Conservation (phyloP, 2,113 vertebrate genomes). For the Delphinus delphis region DNA sequence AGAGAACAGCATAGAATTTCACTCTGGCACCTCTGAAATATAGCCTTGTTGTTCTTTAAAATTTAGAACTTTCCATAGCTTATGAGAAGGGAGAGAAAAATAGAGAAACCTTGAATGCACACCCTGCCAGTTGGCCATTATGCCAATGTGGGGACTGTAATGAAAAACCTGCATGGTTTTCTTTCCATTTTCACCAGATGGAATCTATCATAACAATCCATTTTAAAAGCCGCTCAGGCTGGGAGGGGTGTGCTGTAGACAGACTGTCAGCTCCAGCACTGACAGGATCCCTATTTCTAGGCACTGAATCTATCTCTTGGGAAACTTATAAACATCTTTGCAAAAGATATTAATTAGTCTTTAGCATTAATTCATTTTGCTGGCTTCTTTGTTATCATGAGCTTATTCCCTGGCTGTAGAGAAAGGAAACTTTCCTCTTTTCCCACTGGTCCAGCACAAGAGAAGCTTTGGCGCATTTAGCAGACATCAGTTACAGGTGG, state of each 20-base stretch:
- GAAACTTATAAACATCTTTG: not conserved
- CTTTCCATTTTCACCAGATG: constrained; percentile 65
- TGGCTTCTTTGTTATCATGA: not conserved
- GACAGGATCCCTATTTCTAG: not conserved
- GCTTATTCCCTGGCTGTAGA: not conserved
- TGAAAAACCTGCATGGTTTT: constrained; percentile 33
- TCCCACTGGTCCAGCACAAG: not conserved
- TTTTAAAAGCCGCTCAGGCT: not conserved
- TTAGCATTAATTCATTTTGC: not conserved
- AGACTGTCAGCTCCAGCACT: not conserved
- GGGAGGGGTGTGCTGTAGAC: not conserved
- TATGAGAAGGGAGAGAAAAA: not conserved
- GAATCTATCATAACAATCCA: constrained; percentile 20
- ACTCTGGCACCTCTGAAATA: constrained; percentile 46
- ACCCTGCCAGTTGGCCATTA: constrained; percentile 58
- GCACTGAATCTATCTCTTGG: not conserved
- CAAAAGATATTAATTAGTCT: not conserved
- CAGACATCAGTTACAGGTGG: not conserved
- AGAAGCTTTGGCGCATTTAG: not conserved
- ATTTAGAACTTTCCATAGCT: constrained; percentile 39
- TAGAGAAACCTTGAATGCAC: not conserved
- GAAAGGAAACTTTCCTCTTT: constrained; percentile 21
- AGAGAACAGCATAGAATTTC: not conserved
- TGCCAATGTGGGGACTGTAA: not conserved
- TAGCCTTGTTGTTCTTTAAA: constrained; percentile 1